A percentile compares a stretch with the other conserved stretches of the same genome.
Conservation (phyloP, 2,113 vertebrate species). For the Rhinogobius similis region DNA sequence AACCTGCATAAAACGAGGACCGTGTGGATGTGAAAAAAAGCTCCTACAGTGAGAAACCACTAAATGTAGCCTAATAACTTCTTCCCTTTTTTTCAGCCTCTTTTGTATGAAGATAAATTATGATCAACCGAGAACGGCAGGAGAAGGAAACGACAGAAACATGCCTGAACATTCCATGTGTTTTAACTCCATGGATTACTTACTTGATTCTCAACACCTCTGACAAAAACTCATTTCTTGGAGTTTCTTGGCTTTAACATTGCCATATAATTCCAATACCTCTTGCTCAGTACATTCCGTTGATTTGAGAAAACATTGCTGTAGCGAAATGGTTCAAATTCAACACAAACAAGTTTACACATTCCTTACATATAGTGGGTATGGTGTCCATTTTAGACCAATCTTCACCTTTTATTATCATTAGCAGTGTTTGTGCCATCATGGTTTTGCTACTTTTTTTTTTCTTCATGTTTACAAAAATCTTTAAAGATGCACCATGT, state of each 20-base stretch:
- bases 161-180: not conserved
- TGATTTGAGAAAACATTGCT: too few species aligned
- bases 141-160: slow-evolving; percentile 1
- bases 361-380: not conserved
- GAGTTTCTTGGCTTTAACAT: too few species aligned
- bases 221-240: too few species aligned
- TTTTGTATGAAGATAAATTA: slow-evolving; percentile 47
- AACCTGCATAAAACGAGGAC: too few species aligned
- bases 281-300: not conserved
- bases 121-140: slow-evolving; percentile 25
- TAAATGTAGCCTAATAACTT: too few species aligned
- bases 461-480: too few species aligned
- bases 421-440: too few species aligned
- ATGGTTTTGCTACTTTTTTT: too few species aligned
- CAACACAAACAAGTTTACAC: not conserved
- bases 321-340: not conserved
- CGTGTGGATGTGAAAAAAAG: too few species aligned
- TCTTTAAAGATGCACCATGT: too few species aligned
- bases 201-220: too few species aligned
- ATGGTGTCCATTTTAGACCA: not conserved
- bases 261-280: not conserved
- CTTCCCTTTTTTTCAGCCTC: slow-evolving; percentile 38
- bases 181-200: not conserved
- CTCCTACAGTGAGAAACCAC: too few species aligned
- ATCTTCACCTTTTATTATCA: not conserved